Evolutionary conservation across 2,888 invertebrate species (phyloP), one percentile per base, ranked within the genome.

Genomic region (Erpobdella octoculata): DNA sequence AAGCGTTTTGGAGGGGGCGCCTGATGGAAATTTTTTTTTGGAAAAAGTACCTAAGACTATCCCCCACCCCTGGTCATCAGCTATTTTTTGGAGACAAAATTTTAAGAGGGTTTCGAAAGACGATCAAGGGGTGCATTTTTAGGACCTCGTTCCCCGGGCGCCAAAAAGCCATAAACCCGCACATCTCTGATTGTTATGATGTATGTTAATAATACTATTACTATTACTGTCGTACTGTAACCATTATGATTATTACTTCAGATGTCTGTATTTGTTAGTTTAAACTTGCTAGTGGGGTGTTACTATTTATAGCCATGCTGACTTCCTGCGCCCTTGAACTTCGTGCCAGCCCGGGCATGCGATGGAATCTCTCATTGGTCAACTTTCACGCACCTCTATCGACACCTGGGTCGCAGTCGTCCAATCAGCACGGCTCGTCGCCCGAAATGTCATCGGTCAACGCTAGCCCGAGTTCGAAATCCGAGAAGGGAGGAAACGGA

Each of bases 361-460:
- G 41, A 41, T 67, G 67, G 67, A 67, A 46, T 5, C 9, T 67
- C 41, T 67, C 67, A 6, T 46, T 67, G 46, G 67, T 67, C 41
- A 67, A 46, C 25, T 67, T 67, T n/a, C 53, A 25, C 6, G 21
- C 21, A 21, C 53, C 53, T 8, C 21, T 28, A 8, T 1, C 28
- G 21, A 6, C 53, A 21, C 4, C 5, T 18, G 18, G 18, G 18
- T 46, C 18, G n/a, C 8, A 21, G 21, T 25, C 21, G 21, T 25
- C 21, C 21, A 53, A 53, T 53, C 53, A 12, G 21, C 28, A 25
- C 53, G 28, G 53, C 8, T 53, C 53, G 9, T 21, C 21, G 6
- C 53, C 53, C 8, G 53, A 28, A 21, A n/a, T 21, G 21, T 28
- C 28, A 53, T 53, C 28, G 53, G 53, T 53, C 53, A 28, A n/a